Conservation (phyloP, 2,797 vertebrate genomes). For the Gila robusta region DNA sequence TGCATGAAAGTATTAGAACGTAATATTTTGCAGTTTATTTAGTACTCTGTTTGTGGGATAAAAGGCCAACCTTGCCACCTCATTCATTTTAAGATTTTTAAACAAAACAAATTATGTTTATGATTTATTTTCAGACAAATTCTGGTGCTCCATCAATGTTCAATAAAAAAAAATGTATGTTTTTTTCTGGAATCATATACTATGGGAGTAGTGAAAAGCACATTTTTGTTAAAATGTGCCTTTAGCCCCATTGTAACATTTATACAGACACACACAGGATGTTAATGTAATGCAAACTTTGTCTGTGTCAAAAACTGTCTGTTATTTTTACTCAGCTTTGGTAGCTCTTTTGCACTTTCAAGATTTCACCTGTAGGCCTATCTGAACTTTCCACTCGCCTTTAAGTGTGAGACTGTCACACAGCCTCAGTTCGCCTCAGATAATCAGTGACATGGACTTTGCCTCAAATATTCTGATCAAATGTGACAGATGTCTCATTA, state of each 20-base stretch:
- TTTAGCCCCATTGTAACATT: not conserved
- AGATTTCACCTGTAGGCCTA: conserved; percentile 24
- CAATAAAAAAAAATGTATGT: not conserved
- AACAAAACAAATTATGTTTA: too few relatives aligned
- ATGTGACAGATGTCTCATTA: not conserved
- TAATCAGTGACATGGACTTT: conserved; percentile 58
- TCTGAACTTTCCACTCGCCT: conserved; percentile 57
- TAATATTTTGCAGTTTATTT: not conserved
- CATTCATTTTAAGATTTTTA: not conserved
- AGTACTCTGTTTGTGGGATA: not conserved
- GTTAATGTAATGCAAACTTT: not conserved
- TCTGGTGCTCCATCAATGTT: not conserved
- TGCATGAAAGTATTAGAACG: not conserved
- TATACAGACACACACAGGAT: not conserved
- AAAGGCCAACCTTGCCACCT: not conserved
- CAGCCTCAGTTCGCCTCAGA: conserved; percentile 60
- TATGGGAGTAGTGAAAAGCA: not conserved
- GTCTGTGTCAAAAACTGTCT: not conserved
- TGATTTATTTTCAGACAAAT: not conserved
- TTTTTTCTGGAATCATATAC: not conserved
- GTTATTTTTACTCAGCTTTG: not conserved
- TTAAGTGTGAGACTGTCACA: conserved; percentile 56
- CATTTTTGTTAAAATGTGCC: not conserved
- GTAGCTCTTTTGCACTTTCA: conserved; percentile 3
- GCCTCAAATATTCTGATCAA: conserved; percentile 16